Percentiles rank a stretch among this genome's conserved stretches.
These are phyloP conservation scores for Cephonodes hylas DNA, from an alignment of 2,888 invertebrate species.

Conservation along the genomic window DNA sequence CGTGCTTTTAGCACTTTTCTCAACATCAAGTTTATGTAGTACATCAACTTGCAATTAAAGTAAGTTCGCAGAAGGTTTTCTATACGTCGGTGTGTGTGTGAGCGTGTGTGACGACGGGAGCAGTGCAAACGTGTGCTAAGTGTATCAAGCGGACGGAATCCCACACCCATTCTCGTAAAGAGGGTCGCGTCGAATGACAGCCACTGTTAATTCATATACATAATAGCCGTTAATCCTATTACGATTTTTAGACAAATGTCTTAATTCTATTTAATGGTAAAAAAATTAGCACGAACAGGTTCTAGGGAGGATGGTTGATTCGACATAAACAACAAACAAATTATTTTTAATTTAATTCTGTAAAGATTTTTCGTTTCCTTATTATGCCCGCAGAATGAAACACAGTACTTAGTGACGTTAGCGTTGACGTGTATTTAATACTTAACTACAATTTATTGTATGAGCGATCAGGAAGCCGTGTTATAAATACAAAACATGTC, in stretches of 20 bases:
- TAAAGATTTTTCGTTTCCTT: not conserved
- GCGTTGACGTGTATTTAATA: not conserved
- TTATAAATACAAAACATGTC: not conserved
- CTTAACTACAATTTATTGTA: not conserved
- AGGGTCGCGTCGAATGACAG: slow-evolving; percentile 23
- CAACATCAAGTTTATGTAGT: slow-evolving; percentile 28
- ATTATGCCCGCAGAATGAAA: not conserved
- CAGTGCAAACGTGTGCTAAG: slow-evolving; percentile 15
- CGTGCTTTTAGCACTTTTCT: slow-evolving; percentile 33
- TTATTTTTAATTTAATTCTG: not conserved
- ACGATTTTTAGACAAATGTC: not conserved
- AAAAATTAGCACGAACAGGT: too few species aligned
- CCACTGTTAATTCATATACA: slow-evolving; percentile 24
- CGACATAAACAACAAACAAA: too few species aligned
- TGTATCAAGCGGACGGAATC: slow-evolving; percentile 19
- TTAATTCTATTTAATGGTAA: not conserved
- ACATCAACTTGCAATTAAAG: slow-evolving; percentile 16
- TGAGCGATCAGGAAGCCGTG: not conserved
- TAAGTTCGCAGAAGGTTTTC: not conserved
- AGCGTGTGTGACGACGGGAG: not conserved
- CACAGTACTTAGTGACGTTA: not conserved
- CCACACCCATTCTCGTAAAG: slow-evolving; percentile 26
- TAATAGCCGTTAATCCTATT: slow-evolving; percentile 3
- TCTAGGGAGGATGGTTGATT: too few species aligned
- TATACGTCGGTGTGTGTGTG: not conserved